Evolutionary conservation across 2,113 vertebrate genomes (phyloP), one percentile per base, ranked within the genome.

Genomic region (Lasiurus borealis): DNA sequence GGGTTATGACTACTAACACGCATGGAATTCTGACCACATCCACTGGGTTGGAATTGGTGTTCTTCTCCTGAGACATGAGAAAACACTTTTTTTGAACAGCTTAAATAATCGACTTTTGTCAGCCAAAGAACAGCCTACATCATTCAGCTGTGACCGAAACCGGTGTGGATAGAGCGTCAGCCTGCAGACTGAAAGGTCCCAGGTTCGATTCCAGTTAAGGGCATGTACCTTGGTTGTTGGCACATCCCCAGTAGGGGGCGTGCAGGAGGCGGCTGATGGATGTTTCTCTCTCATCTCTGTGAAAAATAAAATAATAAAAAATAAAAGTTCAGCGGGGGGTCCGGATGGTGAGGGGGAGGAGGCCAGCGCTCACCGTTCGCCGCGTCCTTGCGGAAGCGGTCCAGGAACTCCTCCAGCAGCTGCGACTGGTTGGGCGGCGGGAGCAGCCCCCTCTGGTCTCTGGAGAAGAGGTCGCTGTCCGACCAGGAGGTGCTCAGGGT

Each of bases 351-450:
- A 34, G 36, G 23, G 83, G 31, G 59, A 29, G 91, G 31, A 29
- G 89, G 34, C 15, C 16, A 48, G 21, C n/a, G 46, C 50, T 98
- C 94, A 99, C 99, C 99, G 97, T 98, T 99, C 71, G 99, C 98
- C 14, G 98, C 98, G 88, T 98, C 99, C 97, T 99, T 99, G 91
- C 97, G 98, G 34, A 99, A 98, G 94, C 98, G 99, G 97, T 99
- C 98, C 76, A 98, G 98, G 97, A 98, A 98, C 90, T 99, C 98
- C 76, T 99, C 98, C 91, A 98, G 96, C 9, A 99, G 98, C 75
- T 98, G 98, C 62, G 98, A 98, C 96, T 98, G 98, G 80, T 97
- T 97, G 36, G 97, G 92, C 85, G 98, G 98, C 1, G 98, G 98
- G 6, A 98, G 90, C 59, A 82, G 89, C 52, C 71, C 94, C 83